phyloP scores from a whole-genome alignment of 2,888 invertebrate species.

The Cantharis rufa region DNA sequence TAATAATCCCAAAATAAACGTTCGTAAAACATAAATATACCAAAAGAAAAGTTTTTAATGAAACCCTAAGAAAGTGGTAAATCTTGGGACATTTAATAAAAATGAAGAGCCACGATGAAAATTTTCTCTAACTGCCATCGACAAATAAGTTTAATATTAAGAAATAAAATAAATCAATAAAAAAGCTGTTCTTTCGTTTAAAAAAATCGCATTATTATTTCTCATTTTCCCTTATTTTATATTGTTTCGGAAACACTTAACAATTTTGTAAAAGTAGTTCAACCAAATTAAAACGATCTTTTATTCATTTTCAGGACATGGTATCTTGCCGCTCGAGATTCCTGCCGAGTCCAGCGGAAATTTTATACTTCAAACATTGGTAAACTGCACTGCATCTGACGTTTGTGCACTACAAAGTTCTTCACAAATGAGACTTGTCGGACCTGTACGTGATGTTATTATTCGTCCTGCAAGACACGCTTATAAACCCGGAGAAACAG shows the following conservation, averaged over 20 bases:
- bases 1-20: background rate
- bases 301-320: conserved; percentile 62
- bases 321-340: conserved; percentile 65
- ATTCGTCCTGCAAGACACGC: conserved; percentile 66
- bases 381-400: conserved; percentile 62
- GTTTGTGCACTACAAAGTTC: conserved; percentile 63
- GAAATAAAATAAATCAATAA: background rate
- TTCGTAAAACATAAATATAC: background rate
- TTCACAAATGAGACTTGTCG: conserved; percentile 65
- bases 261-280: background rate
- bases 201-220: background rate
- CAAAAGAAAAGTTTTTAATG: background rate
- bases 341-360: conserved; percentile 64
- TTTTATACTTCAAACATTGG: conserved; percentile 65
- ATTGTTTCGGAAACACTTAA: background rate
- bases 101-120: background rate
- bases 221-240: background rate
- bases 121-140: background rate
- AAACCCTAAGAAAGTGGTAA: background rate
- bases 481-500: conserved; percentile 66
- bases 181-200: background rate
- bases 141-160: background rate
- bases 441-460: conserved; percentile 67
- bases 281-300: background rate
- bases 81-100: background rate